Evolutionary conservation across 2,888 invertebrate genomes (phyloP).

Genomic region (Tridacna crocea): DNA sequence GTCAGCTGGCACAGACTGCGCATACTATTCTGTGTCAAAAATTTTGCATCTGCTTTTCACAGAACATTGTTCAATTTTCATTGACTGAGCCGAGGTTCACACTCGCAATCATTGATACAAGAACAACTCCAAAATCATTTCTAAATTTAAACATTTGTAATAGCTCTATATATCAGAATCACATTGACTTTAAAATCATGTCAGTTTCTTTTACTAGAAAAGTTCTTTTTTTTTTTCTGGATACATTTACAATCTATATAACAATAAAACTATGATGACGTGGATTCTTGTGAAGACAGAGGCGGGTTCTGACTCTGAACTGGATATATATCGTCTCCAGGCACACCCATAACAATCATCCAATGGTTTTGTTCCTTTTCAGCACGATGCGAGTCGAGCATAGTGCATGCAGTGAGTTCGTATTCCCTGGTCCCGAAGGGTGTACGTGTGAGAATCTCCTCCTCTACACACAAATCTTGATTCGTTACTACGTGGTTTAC

Average conservation of each 20-base stretch:
- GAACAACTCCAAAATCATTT: too few species aligned
- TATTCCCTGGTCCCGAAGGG: conserved; percentile 80
- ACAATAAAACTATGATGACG: neutral
- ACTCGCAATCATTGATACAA: too few species aligned
- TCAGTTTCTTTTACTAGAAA: neutral
- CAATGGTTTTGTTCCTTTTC: conserved; percentile 82
- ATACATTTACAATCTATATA: neutral
- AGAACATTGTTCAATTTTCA: too few species aligned
- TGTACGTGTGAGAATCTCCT: conserved; percentile 76
- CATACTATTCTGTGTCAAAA: too few species aligned
- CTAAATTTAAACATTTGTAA: neutral
- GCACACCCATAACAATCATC: conserved; percentile 78
- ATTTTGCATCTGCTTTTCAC: too few species aligned
- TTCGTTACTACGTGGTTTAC: conserved; percentile 81
- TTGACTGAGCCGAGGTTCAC: too few species aligned
- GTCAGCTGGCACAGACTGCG: too few species aligned
- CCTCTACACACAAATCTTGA: conserved; percentile 80
- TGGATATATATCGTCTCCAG: conserved; percentile 76
- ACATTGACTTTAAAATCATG: neutral
- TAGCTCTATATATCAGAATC: neutral
- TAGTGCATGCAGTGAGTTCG: conserved; percentile 81
- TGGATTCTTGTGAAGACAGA: neutral
- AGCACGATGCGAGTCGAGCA: conserved; percentile 81
- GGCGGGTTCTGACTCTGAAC: conserved; percentile 29
- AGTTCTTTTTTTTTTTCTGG: neutral